A percentile compares a stretch with the other conserved stretches of the same genome.
Evolutionary conservation across 2,888 invertebrate genomes (phyloP).

Genomic region (Scaptomyza cyrtandrae): DNA sequence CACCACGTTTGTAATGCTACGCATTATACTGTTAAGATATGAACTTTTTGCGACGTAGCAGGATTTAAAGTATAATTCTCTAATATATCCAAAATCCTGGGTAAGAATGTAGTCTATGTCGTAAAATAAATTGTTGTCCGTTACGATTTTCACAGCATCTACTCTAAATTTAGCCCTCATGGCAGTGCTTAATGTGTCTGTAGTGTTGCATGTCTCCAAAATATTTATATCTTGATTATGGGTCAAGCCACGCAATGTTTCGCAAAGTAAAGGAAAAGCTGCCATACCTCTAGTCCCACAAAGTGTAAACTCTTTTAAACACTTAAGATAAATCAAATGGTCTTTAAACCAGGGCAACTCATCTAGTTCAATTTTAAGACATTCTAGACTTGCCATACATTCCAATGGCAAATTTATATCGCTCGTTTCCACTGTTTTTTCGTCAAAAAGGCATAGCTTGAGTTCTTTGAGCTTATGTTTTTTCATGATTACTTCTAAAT

Average conservation of each 20-base stretch:
- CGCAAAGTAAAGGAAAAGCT: conserved; percentile 17
- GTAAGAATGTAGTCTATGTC: conserved; percentile 4
- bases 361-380: conserved; percentile 38
- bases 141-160: conserved; percentile 49
- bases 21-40: conserved; percentile 29
- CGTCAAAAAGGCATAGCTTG: conserved; percentile 42
- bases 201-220: conserved; percentile 25
- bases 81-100: conserved; percentile 24
- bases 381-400: conserved; percentile 41
- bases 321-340: conserved; percentile 29
- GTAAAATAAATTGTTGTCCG: conserved; percentile 37
- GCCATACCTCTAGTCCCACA: conserved; percentile 2
- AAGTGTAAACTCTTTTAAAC: conserved; percentile 45
- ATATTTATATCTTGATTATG: conserved; percentile 20
- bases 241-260: conserved; percentile 11
- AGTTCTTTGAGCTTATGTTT: conserved; percentile 44
- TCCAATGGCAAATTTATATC: conserved; percentile 31
- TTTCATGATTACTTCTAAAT: conserved; percentile 42
- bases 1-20: conserved; percentile 31
- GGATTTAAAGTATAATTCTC: conserved; percentile 46
- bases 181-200: conserved; percentile 13
- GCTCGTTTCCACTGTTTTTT: neutral
- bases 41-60: conserved; percentile 25
- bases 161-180: conserved; percentile 29
- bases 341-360: conserved; percentile 53